Conservation (phyloP, 1,140 invertebrate species). For the Calephelis nemesis region DNA sequence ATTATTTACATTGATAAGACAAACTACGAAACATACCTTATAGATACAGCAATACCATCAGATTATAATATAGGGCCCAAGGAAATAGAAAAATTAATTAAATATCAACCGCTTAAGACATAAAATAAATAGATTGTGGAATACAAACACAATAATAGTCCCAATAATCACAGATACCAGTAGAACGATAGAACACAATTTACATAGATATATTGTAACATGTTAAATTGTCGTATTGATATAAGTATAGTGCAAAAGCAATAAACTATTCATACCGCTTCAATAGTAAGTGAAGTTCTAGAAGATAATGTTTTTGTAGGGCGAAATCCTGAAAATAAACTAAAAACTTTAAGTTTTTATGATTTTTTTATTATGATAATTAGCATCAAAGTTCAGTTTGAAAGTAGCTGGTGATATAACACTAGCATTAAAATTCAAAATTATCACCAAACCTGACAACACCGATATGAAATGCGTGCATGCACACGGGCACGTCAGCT, state of each 20-base stretch:
- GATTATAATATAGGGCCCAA: background rate
- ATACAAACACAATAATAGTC: background rate
- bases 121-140: background rate
- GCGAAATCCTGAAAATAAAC: too few species aligned
- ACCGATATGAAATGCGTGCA: too few species aligned
- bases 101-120: background rate
- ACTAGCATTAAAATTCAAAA: too few species aligned
- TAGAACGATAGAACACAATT: background rate
- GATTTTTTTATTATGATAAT: too few species aligned
- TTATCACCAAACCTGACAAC: too few species aligned
- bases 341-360: too few species aligned
- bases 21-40: background rate
- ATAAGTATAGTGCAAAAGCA: background rate
- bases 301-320: too few species aligned
- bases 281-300: too few species aligned
- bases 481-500: too few species aligned
- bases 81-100: background rate
- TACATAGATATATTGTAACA: background rate
- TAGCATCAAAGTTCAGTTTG: too few species aligned
- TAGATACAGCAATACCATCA: background rate
- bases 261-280: too few species aligned
- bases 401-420: too few species aligned
- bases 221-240: background rate
- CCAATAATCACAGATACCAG: background rate
- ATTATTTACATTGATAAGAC: background rate